Evolutionary conservation across 2,113 vertebrate species (phyloP), one percentile per base, ranked within the genome.

Genomic region (Melozone crissalis): DNA sequence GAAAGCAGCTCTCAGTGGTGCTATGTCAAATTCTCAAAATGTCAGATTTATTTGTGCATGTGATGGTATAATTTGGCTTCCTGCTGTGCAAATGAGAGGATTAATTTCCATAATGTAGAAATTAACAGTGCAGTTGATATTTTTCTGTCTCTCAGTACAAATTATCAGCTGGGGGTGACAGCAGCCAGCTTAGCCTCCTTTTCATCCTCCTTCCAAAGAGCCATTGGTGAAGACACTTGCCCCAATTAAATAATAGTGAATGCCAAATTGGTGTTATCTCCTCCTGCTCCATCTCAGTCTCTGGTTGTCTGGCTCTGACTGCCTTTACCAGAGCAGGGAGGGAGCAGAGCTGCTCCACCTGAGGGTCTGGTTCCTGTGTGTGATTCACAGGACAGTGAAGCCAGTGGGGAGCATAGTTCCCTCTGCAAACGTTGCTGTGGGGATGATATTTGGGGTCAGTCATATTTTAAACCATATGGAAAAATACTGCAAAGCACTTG

Each of bases 101-200:
- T 96, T 87, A 90, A 81, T 91, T 58, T 96, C 55, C 80, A 85
- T 89, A 89, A 81, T 76, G 71, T 13, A 92, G 65, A 97, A 94
- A 94, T 96, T 93, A 95, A 39, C 54, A 87, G 49, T 19, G 20
- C 11, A 43, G 57, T 84, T 84, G 65, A 51, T 82, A 65, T 73
- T 76, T 47, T 80, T 80, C 67, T 61, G 18, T 81, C 57, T 90
- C 57, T 78, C 58, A 66, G 80, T 58, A 65, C 37, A 73, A 79
- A 89, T 86, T 44, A 46, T 41, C 74, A 76, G 67, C 87, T 75
- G 57, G 54, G 41, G 44, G 37, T 84, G 74, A 46, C 51, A 83
- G 84, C 46, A 80, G 33, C 59, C 39, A 47, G 24, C 63, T 79
- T 55, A 57, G 35, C 15, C 51, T 68, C 62, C 69, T 83, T 95